phyloP scores from a whole-genome alignment of 2,797 vertebrate genomes.

The Emys orbicularis region DNA sequence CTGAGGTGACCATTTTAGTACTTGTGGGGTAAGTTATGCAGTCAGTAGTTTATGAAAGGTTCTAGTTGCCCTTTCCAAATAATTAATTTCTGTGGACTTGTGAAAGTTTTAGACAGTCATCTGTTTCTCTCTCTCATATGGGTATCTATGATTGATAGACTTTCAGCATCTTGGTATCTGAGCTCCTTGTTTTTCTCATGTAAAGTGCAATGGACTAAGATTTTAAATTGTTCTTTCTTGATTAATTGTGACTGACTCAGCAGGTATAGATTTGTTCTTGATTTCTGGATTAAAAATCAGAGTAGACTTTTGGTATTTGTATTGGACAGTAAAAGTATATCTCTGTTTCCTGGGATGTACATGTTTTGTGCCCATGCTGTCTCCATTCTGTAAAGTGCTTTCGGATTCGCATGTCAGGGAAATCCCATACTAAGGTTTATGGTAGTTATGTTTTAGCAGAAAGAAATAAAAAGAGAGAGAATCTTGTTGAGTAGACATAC shows the following conservation, averaged over 20 bases:
- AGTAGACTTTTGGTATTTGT: not conserved
- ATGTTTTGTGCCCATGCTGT: not conserved
- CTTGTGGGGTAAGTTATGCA: slow-evolving; percentile 48
- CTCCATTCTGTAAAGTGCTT: not conserved
- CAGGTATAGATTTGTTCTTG: not conserved
- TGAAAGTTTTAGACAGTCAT: not conserved
- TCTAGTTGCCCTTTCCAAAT: slow-evolving; percentile 8
- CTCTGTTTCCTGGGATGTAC: not conserved
- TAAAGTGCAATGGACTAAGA: not conserved
- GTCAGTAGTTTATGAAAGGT: slow-evolving; percentile 9
- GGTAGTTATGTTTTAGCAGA: not conserved
- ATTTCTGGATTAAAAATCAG: not conserved
- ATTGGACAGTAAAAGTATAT: not conserved
- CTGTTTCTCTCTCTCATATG: not conserved
- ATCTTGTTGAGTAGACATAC: not conserved
- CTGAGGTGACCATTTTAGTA: slow-evolving; percentile 21
- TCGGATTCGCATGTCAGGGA: not conserved
- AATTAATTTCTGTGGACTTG: not conserved
- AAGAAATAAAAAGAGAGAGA: not conserved
- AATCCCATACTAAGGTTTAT: not conserved
- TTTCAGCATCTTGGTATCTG: not conserved
- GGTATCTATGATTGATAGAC: not conserved
- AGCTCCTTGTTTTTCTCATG: not conserved
- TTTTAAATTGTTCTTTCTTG: not conserved
- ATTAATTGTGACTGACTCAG: slow-evolving; percentile 1